A percentile compares a stretch with the other conserved stretches of the same genome.
phyloP scores from a whole-genome alignment of 2,888 invertebrate genomes.

The Drosophila basisetae region DNA sequence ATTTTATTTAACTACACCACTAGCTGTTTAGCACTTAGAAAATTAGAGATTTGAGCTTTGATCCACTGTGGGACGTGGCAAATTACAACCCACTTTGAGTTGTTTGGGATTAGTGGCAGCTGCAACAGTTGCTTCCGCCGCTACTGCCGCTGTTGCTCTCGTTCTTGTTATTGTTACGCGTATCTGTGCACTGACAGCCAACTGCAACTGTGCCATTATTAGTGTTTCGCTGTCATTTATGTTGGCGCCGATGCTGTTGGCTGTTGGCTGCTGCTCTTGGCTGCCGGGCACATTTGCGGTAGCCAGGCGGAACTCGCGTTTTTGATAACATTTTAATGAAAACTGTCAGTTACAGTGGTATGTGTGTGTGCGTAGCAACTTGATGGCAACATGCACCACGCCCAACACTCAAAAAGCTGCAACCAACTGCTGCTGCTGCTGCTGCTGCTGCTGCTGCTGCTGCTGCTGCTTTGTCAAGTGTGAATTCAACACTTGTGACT shows the following conservation, averaged over 20 bases:
- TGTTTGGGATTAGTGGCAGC: constrained; percentile 61
- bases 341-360: constrained; percentile 78
- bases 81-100: constrained; percentile 34
- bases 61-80: constrained; percentile 1
- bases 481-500: constrained; percentile 80
- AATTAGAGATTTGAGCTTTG: not conserved
- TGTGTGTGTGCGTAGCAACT: constrained; percentile 29
- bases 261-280: constrained; percentile 9
- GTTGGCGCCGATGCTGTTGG: constrained; percentile 22
- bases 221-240: constrained; percentile 68
- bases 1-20: not conserved
- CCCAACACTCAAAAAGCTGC: constrained; percentile 31
- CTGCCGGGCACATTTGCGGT: constrained; percentile 67
- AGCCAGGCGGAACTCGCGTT: constrained; percentile 66
- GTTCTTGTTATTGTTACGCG: not conserved
- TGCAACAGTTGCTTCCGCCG: constrained; percentile 34
- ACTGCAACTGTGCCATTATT: constrained; percentile 51
- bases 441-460: constrained; percentile 46
- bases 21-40: not conserved
- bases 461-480: constrained; percentile 74
- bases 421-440: constrained; percentile 44
- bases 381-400: constrained; percentile 42
- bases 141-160: constrained; percentile 12
- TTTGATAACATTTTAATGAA: constrained; percentile 83
- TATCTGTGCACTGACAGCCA: constrained; percentile 29